Evolutionary conservation across 2,888 invertebrate species (phyloP), one percentile per base, ranked within the genome.

Genomic region (Heliconius sara): DNA sequence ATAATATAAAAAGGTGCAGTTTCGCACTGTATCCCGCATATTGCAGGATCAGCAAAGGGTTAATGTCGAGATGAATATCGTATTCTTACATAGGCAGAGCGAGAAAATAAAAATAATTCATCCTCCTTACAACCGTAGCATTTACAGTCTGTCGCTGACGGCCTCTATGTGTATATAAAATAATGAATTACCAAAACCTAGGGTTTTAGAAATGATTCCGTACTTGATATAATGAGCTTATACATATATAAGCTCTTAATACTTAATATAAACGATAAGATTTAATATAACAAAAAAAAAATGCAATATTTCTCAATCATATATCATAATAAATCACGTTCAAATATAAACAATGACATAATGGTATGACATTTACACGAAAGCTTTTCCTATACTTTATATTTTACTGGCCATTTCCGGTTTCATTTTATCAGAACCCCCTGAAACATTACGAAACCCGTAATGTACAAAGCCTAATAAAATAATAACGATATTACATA

Each of bases 31-130:
- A 60, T n/a, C 3, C n/a, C 10, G 3, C 19, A 60, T 3, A 60
- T 0, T 0, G 10, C 10, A n/a, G 3, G 60, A 1, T 60, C 3
- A 3, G n/a, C 0, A 60, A 6, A n/a, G n/a, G n/a, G 10, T 3
- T 60, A n/a, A n/a, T n/a, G 0, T 19, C 52, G 7, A 52, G 19
- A 52, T 47, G 16, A 47, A 47, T 6, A 16, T 16, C 1, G 16
- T 16, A 16, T 47, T 47, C 6, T 57, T 22, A 22, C 9, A 22
- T 16, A 1, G 0, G 22, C 9, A 9, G 7, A 6, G 22, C 22
- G 57, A 22, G 5, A 9, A 22, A 52, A 22, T 22, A 0, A 16
- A 52, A 52, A 52, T 22, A 47, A 47, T 47, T 47, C 47, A 13
- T 47, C 12, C 0, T 30, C 30, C 0, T 16, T 47, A 60, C 13